Evolutionary conservation across 2,113 vertebrate species (phyloP).

Genomic region (Rousettus leschenaultii): DNA sequence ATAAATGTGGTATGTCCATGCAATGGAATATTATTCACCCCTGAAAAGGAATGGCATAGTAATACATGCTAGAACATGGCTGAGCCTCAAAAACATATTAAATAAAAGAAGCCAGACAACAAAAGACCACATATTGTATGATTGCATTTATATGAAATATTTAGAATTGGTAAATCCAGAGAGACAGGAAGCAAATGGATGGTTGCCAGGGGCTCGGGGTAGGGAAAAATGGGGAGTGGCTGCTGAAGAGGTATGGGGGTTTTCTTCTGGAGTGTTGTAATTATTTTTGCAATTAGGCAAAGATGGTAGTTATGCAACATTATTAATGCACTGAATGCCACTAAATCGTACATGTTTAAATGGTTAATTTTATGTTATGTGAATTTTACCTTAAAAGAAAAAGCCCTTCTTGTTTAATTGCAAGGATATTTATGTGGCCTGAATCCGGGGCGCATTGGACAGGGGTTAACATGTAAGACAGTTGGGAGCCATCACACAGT

Average conservation of each 20-base stretch:
- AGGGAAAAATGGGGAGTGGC: neutral
- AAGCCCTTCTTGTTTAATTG: neutral
- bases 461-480: neutral
- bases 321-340: neutral
- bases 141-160: no score
- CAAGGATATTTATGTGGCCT: neutral
- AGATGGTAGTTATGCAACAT: neutral
- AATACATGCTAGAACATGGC: rapidly evolving
- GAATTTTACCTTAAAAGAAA: neutral
- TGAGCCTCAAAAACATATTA: neutral
- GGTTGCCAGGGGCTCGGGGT: neutral
- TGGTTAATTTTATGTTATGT: neutral
- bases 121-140: neutral
- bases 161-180: neutral
- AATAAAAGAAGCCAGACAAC: neutral
- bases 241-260: neutral
- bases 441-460: neutral
- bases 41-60: rapidly evolving
- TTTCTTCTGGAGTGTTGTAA: neutral
- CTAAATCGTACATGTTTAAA: neutral
- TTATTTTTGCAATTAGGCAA: neutral
- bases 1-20: neutral
- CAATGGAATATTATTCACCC: no score
- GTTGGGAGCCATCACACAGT: no score
- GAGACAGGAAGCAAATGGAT: neutral